These are phyloP conservation scores for Lipophrys pholis DNA, from an alignment of 2,113 vertebrate species.

Conservation along the genomic window DNA sequence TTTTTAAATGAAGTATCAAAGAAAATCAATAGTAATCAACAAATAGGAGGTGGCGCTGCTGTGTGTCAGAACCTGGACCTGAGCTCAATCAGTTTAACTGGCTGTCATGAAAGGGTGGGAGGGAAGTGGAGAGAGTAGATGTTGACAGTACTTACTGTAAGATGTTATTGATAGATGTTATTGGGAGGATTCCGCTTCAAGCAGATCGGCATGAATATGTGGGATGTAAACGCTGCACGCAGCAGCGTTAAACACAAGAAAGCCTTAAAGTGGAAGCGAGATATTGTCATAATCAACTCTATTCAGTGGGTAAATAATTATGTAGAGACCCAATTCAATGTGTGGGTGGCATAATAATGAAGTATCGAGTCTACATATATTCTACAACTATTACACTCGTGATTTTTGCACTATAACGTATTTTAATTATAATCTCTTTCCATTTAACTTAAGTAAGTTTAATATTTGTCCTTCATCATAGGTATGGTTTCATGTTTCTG, in stretches of 20 bases:
- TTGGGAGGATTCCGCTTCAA: background rate
- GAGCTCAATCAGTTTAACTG: constrained; percentile 88
- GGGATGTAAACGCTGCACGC: background rate
- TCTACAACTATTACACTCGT: no score
- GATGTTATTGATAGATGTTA: constrained; percentile 77
- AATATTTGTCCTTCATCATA: no score
- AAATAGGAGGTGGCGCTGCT: constrained; percentile 90
- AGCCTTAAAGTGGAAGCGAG: background rate
- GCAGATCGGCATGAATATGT: constrained; percentile 9
- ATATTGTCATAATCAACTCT: background rate
- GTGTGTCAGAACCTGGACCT: constrained; percentile 87
- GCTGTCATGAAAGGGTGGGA: constrained; percentile 84
- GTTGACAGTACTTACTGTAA: constrained; percentile 46
- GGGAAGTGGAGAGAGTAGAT: constrained; percentile 42
- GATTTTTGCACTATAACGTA: no score
- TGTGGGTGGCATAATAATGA: background rate
- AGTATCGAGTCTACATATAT: no score
- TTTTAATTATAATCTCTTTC: no score
- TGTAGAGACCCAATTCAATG: background rate
- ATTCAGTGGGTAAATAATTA: background rate
- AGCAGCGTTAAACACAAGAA: background rate
- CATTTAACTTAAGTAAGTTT: no score
- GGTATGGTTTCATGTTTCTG: no score
- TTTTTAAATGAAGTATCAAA: constrained; percentile 99
- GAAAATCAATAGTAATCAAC: constrained; percentile 99